Evolutionary conservation across 2,797 vertebrate species (phyloP).

Genomic region (Cynopterus sphinx): DNA sequence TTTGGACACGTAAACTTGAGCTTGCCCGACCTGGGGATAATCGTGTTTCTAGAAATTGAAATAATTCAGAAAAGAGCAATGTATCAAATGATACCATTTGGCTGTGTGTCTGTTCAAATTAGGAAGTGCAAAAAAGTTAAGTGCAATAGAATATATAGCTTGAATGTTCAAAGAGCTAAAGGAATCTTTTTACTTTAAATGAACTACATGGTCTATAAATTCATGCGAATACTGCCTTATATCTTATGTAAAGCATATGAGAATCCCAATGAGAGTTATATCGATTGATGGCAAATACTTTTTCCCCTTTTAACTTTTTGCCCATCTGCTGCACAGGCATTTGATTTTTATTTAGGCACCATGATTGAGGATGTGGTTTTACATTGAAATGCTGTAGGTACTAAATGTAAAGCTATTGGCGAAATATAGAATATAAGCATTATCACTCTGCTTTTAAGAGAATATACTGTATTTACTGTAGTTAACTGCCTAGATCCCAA

Average conservation of each 20-base stretch:
- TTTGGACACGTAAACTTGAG: background rate
- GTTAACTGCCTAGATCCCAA: background rate
- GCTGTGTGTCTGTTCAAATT: constrained; percentile 30
- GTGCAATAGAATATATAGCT: constrained; percentile 2
- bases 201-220: background rate
- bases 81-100: constrained; percentile 6
- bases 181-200: constrained; percentile 18
- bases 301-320: constrained; percentile 48
- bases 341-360: constrained; percentile 55
- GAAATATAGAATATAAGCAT: constrained; percentile 37
- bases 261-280: constrained; percentile 38
- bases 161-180: constrained; percentile 31
- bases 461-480: background rate
- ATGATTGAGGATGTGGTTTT: constrained; percentile 56
- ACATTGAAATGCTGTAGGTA: constrained; percentile 21
- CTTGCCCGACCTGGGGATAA: constrained; percentile 20
- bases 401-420: constrained; percentile 50
- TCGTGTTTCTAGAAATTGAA: constrained; percentile 37
- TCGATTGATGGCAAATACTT: constrained; percentile 34
- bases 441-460: constrained; percentile 19
- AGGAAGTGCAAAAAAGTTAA: constrained; percentile 22
- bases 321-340: constrained; percentile 44
- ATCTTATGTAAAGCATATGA: constrained; percentile 35
- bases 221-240: constrained; percentile 12
- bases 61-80: constrained; percentile 37